These are phyloP conservation scores for Melanerpes formicivorus DNA, from an alignment of 2,113 vertebrate genomes.

Conservation along the genomic window DNA sequence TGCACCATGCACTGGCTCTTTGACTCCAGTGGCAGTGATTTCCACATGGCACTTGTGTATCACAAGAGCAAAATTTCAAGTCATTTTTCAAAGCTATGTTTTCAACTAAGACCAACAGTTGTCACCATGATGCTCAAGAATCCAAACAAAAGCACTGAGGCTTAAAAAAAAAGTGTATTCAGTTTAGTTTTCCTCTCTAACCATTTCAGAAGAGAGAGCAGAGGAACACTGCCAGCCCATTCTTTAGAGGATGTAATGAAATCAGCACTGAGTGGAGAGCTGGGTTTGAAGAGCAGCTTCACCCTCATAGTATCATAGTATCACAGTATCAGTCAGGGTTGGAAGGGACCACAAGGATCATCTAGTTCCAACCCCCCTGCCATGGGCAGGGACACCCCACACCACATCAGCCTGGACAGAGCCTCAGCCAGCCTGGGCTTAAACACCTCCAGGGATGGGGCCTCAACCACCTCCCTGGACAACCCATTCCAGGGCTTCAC, in stretches of 20 bases:
- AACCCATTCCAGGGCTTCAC: too few relatives aligned
- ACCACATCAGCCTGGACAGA: too few relatives aligned
- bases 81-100: background rate
- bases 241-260: background rate
- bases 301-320: too few relatives aligned
- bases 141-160: background rate
- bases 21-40: background rate
- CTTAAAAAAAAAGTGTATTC: background rate
- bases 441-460: too few relatives aligned
- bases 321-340: too few relatives aligned
- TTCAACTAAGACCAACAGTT: constrained; percentile 23
- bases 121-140: background rate
- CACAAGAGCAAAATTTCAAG: constrained; percentile 1
- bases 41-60: background rate
- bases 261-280: background rate
- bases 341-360: too few relatives aligned
- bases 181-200: background rate
- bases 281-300: background rate
- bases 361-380: too few relatives aligned
- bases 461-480: too few relatives aligned
- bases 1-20: background rate
- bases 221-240: background rate
- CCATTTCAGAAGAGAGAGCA: background rate
- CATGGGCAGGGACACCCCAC: too few relatives aligned
- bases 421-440: too few relatives aligned